Evolutionary conservation across 1,140 invertebrate species (phyloP).

Genomic region (Aphis craccivora): DNA sequence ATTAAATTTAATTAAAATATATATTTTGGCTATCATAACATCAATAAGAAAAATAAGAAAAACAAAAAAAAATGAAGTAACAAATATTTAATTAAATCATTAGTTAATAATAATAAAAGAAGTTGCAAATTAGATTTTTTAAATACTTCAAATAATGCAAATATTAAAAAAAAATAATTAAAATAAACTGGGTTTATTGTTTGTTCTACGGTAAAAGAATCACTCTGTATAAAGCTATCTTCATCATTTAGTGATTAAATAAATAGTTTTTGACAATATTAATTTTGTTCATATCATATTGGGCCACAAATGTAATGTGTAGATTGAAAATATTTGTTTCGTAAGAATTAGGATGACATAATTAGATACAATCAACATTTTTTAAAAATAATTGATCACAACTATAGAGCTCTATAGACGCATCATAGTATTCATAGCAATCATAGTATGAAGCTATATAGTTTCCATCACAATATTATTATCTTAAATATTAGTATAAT

Average conservation of each 20-base stretch:
- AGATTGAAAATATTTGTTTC: background rate
- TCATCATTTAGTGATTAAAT: background rate
- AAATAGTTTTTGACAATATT: constrained; percentile 5
- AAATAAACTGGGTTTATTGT: background rate
- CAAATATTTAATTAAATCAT: background rate
- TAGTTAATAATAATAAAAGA: no score
- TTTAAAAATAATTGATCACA: constrained; percentile 10
- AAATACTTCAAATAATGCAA: background rate
- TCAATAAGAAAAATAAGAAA: background rate
- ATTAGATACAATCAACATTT: background rate
- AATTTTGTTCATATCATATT: background rate
- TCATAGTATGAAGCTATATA: background rate
- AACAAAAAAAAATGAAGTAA: background rate
- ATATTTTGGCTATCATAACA: background rate
- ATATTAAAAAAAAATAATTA: background rate
- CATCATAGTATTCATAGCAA: no score
- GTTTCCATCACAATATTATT: constrained; percentile 2
- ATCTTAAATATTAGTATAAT: background rate
- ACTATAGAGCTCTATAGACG: background rate
- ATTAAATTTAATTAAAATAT: background rate
- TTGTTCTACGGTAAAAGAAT: background rate
- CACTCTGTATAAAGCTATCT: background rate
- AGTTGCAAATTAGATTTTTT: background rate
- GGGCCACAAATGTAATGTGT: background rate
- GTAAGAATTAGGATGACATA: background rate